Percentiles rank a stretch among this genome's conserved stretches.
These are phyloP conservation scores for Acanthacorydalis orientalis DNA, from an alignment of 2,888 invertebrate species.

Conservation along the genomic window DNA sequence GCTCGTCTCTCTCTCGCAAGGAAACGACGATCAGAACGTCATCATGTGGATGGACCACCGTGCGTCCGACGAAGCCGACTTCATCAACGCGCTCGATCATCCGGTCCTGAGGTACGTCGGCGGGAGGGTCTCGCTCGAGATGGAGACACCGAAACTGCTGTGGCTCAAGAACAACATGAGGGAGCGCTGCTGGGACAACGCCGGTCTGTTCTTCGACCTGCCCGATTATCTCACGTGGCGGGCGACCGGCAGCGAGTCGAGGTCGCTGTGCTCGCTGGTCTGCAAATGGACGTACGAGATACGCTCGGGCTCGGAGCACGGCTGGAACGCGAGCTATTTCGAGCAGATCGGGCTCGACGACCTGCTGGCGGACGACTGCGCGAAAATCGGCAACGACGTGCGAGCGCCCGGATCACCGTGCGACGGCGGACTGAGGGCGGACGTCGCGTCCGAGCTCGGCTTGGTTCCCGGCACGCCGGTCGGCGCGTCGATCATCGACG, in stretches of 20 bases:
- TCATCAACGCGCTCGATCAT: constrained; percentile 63
- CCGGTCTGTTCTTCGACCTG: constrained; percentile 71
- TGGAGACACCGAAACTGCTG: constrained; percentile 86
- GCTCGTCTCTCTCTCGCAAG: no score
- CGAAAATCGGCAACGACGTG: constrained; percentile 49
- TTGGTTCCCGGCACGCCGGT: constrained; percentile 59
- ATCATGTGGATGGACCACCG: constrained; percentile 91
- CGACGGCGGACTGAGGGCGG: constrained; percentile 40
- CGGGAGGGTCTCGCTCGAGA: constrained; percentile 86
- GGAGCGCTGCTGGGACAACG: constrained; percentile 46
- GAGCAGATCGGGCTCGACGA: constrained; percentile 57
- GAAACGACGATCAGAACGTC: constrained; percentile 56
- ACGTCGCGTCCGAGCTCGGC: constrained; percentile 52
- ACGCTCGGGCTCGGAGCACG: constrained; percentile 31
- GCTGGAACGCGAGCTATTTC: constrained; percentile 65
- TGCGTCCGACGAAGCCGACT: constrained; percentile 59
- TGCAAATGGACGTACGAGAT: constrained; percentile 91
- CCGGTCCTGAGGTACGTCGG: constrained; percentile 71
- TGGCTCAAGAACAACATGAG: constrained; percentile 71
- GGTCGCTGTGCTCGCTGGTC: constrained; percentile 71
- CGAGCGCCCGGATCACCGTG: constrained; percentile 55
- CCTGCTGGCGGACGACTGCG: constrained; percentile 44
- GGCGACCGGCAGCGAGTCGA: constrained; percentile 56
- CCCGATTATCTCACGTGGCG: constrained; percentile 91
- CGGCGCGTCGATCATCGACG: constrained; percentile 83